Percentiles rank a stretch among this genome's conserved stretches.
These are phyloP conservation scores for Riparia riparia DNA, from an alignment of 2,113 vertebrate genomes.

Conservation along the genomic window DNA sequence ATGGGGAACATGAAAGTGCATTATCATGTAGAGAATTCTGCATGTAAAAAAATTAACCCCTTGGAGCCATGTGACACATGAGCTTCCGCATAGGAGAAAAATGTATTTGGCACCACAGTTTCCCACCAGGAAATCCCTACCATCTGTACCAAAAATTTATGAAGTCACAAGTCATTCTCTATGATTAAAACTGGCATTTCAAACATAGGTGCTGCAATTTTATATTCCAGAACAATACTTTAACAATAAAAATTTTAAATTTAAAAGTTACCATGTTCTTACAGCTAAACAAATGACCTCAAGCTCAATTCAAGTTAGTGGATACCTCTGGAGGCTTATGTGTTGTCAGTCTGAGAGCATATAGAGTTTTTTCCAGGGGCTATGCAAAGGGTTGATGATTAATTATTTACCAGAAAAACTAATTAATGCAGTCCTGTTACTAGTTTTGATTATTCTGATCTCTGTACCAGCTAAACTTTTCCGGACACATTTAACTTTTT, in stretches of 20 bases:
- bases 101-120: slow-evolving; percentile 35
- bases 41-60: slow-evolving; percentile 55
- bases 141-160: slow-evolving; percentile 57
- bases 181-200: slow-evolving; percentile 49
- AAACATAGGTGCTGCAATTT: slow-evolving; percentile 3
- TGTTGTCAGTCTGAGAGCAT: slow-evolving; percentile 68
- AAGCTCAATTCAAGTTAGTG: slow-evolving; percentile 46
- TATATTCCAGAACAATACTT: slow-evolving; percentile 38
- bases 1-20: slow-evolving; percentile 58
- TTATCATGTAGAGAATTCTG: slow-evolving; percentile 71
- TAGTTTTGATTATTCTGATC: slow-evolving; percentile 61
- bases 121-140: slow-evolving; percentile 58
- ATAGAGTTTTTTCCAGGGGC: slow-evolving; percentile 55
- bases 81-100: slow-evolving; percentile 8
- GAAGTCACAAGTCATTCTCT: slow-evolving; percentile 18
- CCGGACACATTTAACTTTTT: not conserved
- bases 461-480: slow-evolving; percentile 4
- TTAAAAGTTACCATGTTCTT: slow-evolving; percentile 22
- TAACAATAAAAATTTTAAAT: slow-evolving; percentile 12
- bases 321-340: slow-evolving; percentile 53
- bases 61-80: slow-evolving; percentile 47
- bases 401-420: slow-evolving; percentile 75
- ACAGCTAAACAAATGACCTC: slow-evolving; percentile 54
- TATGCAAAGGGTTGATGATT: slow-evolving; percentile 29
- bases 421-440: slow-evolving; percentile 72